Percentiles rank a stretch among this genome's conserved stretches.
Evolutionary conservation across 2,888 invertebrate genomes (phyloP).

Genomic region (Uloborus plumipes): DNA sequence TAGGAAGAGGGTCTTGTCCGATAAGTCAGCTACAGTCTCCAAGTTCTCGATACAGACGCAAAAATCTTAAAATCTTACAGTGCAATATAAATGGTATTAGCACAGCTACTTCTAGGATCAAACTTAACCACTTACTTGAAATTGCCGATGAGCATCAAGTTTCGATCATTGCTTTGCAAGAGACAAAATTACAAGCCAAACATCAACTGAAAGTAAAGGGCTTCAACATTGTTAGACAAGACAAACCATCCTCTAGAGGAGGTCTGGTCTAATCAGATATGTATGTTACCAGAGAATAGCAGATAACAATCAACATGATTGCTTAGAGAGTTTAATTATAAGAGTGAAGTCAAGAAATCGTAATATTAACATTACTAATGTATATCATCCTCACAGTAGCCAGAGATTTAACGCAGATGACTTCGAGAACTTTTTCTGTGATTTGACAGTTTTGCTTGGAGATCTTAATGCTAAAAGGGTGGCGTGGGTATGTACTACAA

Average conservation of each 20-base stretch:
- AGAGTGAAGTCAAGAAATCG: background rate
- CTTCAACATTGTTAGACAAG: background rate
- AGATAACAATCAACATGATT: background rate
- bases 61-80: background rate
- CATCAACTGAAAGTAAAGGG: background rate
- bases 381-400: conserved; percentile 12
- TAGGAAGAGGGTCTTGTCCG: too few relatives aligned
- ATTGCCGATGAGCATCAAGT: background rate
- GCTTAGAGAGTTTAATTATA: background rate
- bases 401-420: background rate
- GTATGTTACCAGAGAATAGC: background rate
- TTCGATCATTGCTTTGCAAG: background rate
- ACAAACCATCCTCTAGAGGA: background rate
- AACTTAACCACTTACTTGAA: background rate
- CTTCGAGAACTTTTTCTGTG: background rate
- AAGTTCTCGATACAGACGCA: too few relatives aligned
- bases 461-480: conserved; percentile 9
- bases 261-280: conserved; percentile 4
- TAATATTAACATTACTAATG: conserved; percentile 5
- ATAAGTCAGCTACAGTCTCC: too few relatives aligned
- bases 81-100: background rate
- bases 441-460: background rate
- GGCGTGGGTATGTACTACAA: background rate
- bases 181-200: conserved; percentile 6
- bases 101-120: background rate